phyloP scores from a whole-genome alignment of 2,113 vertebrate genomes.

The Cyprinodon tularosa region DNA sequence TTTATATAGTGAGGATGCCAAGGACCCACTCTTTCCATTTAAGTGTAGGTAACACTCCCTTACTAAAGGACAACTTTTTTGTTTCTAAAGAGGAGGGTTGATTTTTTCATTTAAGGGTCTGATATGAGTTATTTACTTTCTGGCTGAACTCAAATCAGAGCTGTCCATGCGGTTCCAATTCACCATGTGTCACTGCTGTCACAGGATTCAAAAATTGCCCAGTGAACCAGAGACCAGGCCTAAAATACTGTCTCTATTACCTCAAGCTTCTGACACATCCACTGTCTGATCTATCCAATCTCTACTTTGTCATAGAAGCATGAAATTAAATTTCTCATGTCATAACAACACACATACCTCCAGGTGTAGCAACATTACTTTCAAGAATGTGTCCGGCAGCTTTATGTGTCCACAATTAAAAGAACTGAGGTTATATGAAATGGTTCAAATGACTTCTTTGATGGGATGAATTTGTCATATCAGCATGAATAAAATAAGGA shows the following conservation, averaged over 20 bases:
- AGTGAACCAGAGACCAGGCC: constrained; percentile 1
- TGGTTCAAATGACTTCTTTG: too few species aligned
- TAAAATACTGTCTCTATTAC: neutral
- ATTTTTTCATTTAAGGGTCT: neutral
- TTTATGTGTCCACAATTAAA: too few species aligned
- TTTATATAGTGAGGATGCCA: too few species aligned
- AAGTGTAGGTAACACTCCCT: too few species aligned
- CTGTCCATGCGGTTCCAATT: constrained; percentile 3
- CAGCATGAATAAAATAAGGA: too few species aligned
- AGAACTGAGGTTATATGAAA: too few species aligned
- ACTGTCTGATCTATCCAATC: constrained; percentile 11
- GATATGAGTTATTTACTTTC: constrained; percentile 14
- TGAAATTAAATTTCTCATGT: constrained; percentile 46
- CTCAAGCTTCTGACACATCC: constrained; percentile 16
- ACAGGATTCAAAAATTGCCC: neutral
- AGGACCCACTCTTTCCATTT: too few species aligned
- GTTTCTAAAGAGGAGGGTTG: neutral
- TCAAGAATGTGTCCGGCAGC: too few species aligned
- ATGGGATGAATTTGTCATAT: too few species aligned
- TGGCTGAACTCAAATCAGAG: neutral
- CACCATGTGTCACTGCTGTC: constrained; percentile 2
- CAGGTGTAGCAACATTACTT: too few species aligned
- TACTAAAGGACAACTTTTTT: too few species aligned
- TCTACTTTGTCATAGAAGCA: constrained; percentile 12
- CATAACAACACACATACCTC: neutral